Evolutionary conservation across 2,888 invertebrate species (phyloP).

Genomic region (Pristionchus entomophagus): DNA sequence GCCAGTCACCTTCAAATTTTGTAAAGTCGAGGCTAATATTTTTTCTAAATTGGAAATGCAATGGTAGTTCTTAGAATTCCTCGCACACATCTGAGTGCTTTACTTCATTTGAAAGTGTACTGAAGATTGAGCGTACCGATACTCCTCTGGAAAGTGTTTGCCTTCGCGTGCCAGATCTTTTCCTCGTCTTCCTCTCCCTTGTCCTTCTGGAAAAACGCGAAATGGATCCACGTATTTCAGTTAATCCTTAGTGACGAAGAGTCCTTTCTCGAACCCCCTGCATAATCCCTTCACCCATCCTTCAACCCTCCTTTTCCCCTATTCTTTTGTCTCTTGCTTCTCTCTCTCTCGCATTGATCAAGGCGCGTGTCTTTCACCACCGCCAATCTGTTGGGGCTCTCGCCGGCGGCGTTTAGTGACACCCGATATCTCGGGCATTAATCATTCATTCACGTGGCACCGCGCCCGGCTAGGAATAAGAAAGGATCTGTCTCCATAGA

Average conservation of each 20-base stretch:
- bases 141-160: background rate
- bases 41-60: no score
- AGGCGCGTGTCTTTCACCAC: background rate
- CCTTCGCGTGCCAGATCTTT: slow-evolving; percentile 50
- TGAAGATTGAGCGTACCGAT: slow-evolving; percentile 22
- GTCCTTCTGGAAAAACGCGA: slow-evolving; percentile 40
- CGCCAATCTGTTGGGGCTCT: background rate
- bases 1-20: no score
- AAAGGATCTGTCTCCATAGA: background rate
- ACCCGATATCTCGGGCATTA: background rate
- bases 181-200: slow-evolving; percentile 50
- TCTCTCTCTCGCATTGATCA: slow-evolving; percentile 6
- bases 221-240: background rate
- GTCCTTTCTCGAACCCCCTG: background rate
- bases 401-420: background rate
- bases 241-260: no score
- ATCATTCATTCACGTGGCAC: slow-evolving; percentile 1
- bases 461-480: background rate
- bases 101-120: no score
- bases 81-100: no score
- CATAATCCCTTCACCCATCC: background rate
- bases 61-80: no score
- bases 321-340: background rate
- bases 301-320: background rate
- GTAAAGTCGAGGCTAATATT: no score